Percentiles rank a stretch among this genome's conserved stretches.
These are phyloP conservation scores for Neoarius graeffei DNA, from an alignment of 2,113 vertebrate species.

Conservation along the genomic window DNA sequence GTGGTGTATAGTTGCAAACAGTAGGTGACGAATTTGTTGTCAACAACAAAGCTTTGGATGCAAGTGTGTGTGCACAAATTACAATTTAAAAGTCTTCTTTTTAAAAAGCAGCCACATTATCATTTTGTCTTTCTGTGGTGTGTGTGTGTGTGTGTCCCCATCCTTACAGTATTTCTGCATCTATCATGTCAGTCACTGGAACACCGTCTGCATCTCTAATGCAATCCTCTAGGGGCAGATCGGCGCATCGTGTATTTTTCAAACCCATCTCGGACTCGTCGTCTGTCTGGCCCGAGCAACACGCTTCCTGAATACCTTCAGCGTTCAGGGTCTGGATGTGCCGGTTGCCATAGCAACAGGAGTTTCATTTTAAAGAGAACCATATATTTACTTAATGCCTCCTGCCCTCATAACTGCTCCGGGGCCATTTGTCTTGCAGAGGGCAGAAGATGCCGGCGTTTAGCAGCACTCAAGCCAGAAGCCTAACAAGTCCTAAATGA, in stretches of 20 bases:
- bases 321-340: constrained; percentile 39
- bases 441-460: constrained; percentile 56
- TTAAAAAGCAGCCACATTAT: neutral
- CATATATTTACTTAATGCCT: constrained; percentile 66
- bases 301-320: constrained; percentile 26
- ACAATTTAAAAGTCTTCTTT: neutral
- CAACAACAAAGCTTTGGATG: neutral
- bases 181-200: constrained; percentile 28
- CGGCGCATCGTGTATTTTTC: constrained; percentile 36
- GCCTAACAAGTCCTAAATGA: constrained; percentile 58
- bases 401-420: constrained; percentile 59
- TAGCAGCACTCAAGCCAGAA: constrained; percentile 50
- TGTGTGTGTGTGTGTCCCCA: constrained; percentile 1
- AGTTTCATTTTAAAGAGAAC: constrained; percentile 58
- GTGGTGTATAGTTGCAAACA: no score
- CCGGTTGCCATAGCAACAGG: constrained; percentile 58
- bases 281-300: constrained; percentile 9
- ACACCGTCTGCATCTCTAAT: constrained; percentile 39
- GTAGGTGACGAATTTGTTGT: no score
- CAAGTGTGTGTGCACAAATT: neutral
- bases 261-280: constrained; percentile 19
- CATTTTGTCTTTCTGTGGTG: neutral
- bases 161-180: constrained; percentile 13
- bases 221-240: constrained; percentile 38
- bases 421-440: constrained; percentile 59